These are phyloP conservation scores for Stenodema calcarata DNA, from an alignment of 2,888 invertebrate species.

Conservation along the genomic window DNA sequence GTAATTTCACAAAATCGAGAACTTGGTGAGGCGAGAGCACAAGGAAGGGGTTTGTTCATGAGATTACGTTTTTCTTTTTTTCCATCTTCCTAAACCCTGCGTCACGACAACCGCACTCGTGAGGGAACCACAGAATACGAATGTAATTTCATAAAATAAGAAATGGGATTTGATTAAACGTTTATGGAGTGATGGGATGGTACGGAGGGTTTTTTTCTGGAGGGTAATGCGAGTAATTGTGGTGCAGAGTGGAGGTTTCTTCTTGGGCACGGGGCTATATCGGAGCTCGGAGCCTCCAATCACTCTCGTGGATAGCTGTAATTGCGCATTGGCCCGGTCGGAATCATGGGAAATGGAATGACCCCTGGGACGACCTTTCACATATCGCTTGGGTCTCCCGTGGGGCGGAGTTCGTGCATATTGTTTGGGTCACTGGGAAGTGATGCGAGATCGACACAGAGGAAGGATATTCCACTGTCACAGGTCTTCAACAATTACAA, in stretches of 20 bases:
- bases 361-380: constrained; percentile 25
- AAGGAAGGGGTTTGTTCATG: neutral
- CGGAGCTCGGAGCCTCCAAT: constrained; percentile 8
- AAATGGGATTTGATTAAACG: constrained; percentile 48
- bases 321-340: constrained; percentile 14
- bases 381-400: neutral
- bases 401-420: neutral
- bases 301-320: constrained; percentile 39
- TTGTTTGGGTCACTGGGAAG: neutral
- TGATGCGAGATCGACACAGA: too few relatives aligned
- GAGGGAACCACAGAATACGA: constrained; percentile 39
- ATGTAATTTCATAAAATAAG: constrained; percentile 51
- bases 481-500: too few relatives aligned
- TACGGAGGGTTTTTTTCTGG: neutral
- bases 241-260: neutral
- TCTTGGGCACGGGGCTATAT: neutral
- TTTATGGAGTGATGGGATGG: constrained; percentile 15
- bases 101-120: constrained; percentile 38
- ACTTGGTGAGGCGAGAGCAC: neutral
- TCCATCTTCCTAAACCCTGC: neutral
- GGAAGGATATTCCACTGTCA: too few relatives aligned
- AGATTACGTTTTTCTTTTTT: constrained; percentile 11
- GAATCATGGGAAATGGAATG: constrained; percentile 48
- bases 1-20: constrained; percentile 37
- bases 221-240: constrained; percentile 37